A percentile compares a stretch with the other conserved stretches of the same genome.
phyloP scores from a whole-genome alignment of 2,888 invertebrate species.

The Epinotia bilunana region DNA sequence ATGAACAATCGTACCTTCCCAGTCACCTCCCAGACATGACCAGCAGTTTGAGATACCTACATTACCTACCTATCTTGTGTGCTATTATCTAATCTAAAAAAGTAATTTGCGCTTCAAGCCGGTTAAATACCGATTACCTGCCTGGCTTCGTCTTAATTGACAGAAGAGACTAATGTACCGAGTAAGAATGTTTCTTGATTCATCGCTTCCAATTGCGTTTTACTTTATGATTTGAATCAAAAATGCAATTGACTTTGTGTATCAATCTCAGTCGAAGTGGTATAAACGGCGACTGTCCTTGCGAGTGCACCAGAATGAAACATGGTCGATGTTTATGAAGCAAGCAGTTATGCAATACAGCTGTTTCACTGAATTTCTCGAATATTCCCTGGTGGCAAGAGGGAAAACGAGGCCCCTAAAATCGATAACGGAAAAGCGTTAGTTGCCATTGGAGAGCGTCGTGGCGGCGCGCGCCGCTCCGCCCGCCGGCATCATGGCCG shows the following conservation, averaged over 20 bases:
- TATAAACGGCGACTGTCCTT: not conserved
- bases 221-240: not conserved
- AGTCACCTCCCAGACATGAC: not conserved
- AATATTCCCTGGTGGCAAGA: slow-evolving; percentile 37
- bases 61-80: not conserved
- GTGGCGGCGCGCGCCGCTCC: slow-evolving; percentile 63
- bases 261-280: no score
- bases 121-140: not conserved
- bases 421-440: slow-evolving; percentile 73
- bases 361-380: not conserved
- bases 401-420: slow-evolving; percentile 65
- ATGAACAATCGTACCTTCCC: not conserved
- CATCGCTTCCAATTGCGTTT: not conserved
- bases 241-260: not conserved
- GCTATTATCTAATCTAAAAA: slow-evolving; percentile 1
- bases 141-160: slow-evolving; percentile 9
- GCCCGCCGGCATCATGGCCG: slow-evolving; percentile 73
- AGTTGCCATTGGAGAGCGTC: slow-evolving; percentile 68
- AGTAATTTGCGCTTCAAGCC: slow-evolving; percentile 11
- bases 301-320: not conserved
- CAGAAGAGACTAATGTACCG: not conserved
- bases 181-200: not conserved
- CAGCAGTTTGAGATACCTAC: not conserved
- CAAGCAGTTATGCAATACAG: not conserved
- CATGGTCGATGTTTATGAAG: not conserved